Evolutionary conservation across 64 coral and sea anemone genomes (phyloP).

Genomic region (Dendronephthya gigantea): DNA sequence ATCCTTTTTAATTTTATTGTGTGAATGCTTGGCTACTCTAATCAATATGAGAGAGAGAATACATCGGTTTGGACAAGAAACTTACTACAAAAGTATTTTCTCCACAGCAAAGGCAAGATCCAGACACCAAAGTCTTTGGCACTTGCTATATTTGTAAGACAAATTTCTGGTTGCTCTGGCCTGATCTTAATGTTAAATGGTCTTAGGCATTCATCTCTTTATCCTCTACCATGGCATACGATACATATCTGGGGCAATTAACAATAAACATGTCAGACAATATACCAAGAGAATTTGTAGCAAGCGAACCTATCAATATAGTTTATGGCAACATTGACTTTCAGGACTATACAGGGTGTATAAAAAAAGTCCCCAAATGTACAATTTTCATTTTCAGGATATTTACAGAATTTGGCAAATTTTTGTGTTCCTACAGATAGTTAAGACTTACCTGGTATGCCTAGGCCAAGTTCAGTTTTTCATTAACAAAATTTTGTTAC

Average conservation of each 20-base stretch:
- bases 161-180: constrained; percentile 9
- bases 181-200: background rate
- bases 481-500: too few relatives aligned
- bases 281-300: constrained; percentile 14
- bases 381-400: background rate
- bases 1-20: too few relatives aligned
- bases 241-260: background rate
- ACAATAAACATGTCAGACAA: background rate
- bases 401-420: too few relatives aligned
- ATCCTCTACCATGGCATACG: background rate
- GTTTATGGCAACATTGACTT: background rate
- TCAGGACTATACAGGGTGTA: background rate
- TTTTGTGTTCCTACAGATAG: too few relatives aligned
- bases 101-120: background rate
- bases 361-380: background rate
- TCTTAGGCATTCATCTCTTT: constrained; percentile 8
- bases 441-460: too few relatives aligned
- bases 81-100: background rate
- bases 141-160: background rate
- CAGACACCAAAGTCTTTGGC: constrained; percentile 2
- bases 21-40: too few relatives aligned
- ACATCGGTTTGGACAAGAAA: too few relatives aligned
- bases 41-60: too few relatives aligned
- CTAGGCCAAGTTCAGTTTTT: too few relatives aligned
- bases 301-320: background rate